phyloP scores from a whole-genome alignment of 1,140 invertebrate species.

The Colletes gigas region DNA sequence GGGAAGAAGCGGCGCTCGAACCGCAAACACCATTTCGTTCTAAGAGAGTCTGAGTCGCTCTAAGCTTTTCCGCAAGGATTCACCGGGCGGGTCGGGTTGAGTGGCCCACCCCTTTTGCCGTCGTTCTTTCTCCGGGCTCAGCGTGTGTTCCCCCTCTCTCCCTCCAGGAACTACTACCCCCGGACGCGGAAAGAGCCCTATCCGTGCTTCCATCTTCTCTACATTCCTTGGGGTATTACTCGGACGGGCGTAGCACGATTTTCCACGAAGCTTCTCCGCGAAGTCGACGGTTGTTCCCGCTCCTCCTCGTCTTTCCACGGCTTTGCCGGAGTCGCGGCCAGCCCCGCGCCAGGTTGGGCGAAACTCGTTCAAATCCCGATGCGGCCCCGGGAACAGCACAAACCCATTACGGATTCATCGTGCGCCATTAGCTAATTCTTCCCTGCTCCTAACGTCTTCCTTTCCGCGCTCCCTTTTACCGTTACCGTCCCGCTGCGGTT shows the following conservation, averaged over 20 bases:
- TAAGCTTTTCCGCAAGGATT: constrained; percentile 77
- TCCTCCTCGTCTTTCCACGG: constrained; percentile 32
- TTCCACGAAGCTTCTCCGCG: constrained; percentile 59
- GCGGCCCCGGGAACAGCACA: constrained; percentile 77
- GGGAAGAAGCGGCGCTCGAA: constrained; percentile 36
- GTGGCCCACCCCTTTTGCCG: constrained; percentile 58
- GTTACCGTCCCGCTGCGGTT: constrained; percentile 44
- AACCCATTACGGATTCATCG: constrained; percentile 82
- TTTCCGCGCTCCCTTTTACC: constrained; percentile 71
- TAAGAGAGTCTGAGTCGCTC: constrained; percentile 52
- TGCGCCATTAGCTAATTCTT: constrained; percentile 81
- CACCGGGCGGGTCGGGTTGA: constrained; percentile 53
- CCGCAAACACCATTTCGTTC: constrained; percentile 69
- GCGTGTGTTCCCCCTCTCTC: not conserved
- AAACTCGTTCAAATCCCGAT: constrained; percentile 76
- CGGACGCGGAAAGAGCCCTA: constrained; percentile 57
- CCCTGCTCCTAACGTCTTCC: constrained; percentile 73
- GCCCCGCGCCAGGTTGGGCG: constrained; percentile 45
- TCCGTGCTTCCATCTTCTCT: constrained; percentile 79
- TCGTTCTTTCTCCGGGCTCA: constrained; percentile 38
- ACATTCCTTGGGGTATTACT: constrained; percentile 81
- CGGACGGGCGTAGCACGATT: constrained; percentile 56
- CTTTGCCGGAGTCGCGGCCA: constrained; percentile 49
- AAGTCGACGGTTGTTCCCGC: constrained; percentile 31
- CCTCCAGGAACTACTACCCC: constrained; percentile 2